phyloP scores from a whole-genome alignment of 2,113 vertebrate genomes.

The Xenotilapia flavipinnis region DNA sequence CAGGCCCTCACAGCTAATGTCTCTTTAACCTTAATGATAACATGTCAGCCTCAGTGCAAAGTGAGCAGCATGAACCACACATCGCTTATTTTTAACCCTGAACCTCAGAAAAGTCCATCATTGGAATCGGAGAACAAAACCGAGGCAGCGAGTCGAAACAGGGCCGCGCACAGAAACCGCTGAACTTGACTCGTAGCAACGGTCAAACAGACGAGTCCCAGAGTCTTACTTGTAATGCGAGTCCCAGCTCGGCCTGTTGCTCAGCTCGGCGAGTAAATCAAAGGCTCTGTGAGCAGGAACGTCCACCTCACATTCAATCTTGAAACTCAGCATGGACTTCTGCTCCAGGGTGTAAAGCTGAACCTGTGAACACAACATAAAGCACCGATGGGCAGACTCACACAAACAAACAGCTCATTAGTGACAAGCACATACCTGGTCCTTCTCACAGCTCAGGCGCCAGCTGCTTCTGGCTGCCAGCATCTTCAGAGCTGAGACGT shows the following conservation, averaged over 20 bases:
- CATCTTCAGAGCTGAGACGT: slow-evolving; percentile 87
- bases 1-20: neutral
- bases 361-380: slow-evolving; percentile 64
- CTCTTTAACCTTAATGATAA: neutral
- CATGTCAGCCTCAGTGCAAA: neutral
- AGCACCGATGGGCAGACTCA: neutral
- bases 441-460: slow-evolving; percentile 79
- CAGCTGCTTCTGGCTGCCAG: slow-evolving; percentile 82
- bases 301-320: slow-evolving; percentile 73
- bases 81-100: neutral
- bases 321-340: slow-evolving; percentile 81
- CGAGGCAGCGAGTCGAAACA: neutral
- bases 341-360: slow-evolving; percentile 85
- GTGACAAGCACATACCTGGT: slow-evolving; percentile 68
- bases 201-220: neutral
- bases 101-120: neutral
- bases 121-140: neutral
- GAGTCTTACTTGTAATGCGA: slow-evolving; percentile 75
- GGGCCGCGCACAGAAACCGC: neutral
- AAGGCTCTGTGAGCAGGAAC: slow-evolving; percentile 76
- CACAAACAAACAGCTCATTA: neutral
- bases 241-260: slow-evolving; percentile 81
- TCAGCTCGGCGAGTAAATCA: slow-evolving; percentile 80
- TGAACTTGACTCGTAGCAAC: neutral
- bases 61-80: neutral